Base-by-base conservation (phyloP, 2,797 vertebrate species). In the Tapirus indicus region DNA sequence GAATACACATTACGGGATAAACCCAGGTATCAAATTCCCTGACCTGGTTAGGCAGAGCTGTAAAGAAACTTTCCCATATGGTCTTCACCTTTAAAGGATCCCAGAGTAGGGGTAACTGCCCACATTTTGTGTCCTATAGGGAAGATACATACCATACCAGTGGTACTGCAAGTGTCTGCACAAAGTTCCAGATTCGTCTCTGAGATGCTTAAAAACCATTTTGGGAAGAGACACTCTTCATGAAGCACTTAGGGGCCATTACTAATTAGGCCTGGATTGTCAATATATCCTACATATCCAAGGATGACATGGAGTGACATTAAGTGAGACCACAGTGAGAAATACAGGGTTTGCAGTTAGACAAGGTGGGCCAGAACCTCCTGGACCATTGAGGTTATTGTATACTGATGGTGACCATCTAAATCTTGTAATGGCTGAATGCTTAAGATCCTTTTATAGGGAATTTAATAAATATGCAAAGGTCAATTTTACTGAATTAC, bases 401-500 rank as follows among this genome's bases (percentile, higher is more conserved):
- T 64, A 44, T 77, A 86, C 58, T 52, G 47, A 71, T 52, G 60
- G 85, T 68, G 62, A 23, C 32, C 72, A 72, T 75, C 49, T 82
- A 78, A 78, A 71, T 79, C 27, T 80, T 71, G 4, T 21, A 77
- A 91, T n/a, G 35, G 29, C 60, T 74, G 10, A 78, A 68, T 94
- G 72, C 10, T 85, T 86, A 84, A 69, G 16, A 84, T 71, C 21
- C 21, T 89, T 95, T 47, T 62, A 64, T n/a, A 88, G 47, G 32
- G 54, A 82, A 88, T 79, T 78, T 90, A 71, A 80, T 86, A 84
- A 94, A 54, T 66, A 66, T 23, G n/a, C 41, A 95, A 88, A 89
- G 25, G 38, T 56, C 64, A 95, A 82, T 35, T 84, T 95, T 82
- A 88, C n/a, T 92, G 41, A 96, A 69, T 94, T 35, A 90, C 49